Evolutionary conservation across 2,113 vertebrate genomes (phyloP), one percentile per base, ranked within the genome.

Genomic region (Prochilodus magdalenae): DNA sequence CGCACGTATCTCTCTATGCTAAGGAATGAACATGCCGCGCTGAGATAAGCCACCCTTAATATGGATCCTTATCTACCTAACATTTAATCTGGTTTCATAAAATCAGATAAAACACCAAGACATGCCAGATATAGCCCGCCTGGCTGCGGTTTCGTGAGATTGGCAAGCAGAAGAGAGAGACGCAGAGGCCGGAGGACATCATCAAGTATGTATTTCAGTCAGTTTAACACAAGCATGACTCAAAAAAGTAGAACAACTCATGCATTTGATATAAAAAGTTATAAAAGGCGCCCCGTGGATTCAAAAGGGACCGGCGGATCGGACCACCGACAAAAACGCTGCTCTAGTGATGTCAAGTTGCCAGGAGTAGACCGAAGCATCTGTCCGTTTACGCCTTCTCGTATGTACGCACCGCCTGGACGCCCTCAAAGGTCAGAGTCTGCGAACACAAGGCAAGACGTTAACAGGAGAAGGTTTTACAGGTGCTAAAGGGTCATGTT

Each of bases 331-430:
- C 69, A 89, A 86, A 83, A 89, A 89, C 83, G 73, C 81, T 82
- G 80, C 75, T 77, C 26, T 55, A 81, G 29, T 81, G 74, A 82
- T 75, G 87, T 83, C 53, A 83, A 87, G 63, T 83, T 57, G 72
- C 70, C 77, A 82, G 87, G 75, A 83, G 69, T 65, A 67, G 63
- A 73, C 70, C 51, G 82, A 86, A 77, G 40, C 70, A 63, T 85
- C 70, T 1, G 4, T 36, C 36, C 0, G 76, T 91, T 44, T 95
- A 99, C 4, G 96, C 97, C 91, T 98, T 99, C 89, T 99, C 97
- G 67, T 98, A 99, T 4, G 95, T 95, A 74, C 97, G 97, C 77
- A 98, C 93, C 7, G 97, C 95, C 90, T 96, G 92, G 83, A 96
- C 92, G 40, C 96, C 96, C 66, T 95, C 96, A 86, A 95, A 98